Evolutionary conservation across 2,888 invertebrate genomes (phyloP), one percentile per base, ranked within the genome.

Genomic region (Brachyptera risi): DNA sequence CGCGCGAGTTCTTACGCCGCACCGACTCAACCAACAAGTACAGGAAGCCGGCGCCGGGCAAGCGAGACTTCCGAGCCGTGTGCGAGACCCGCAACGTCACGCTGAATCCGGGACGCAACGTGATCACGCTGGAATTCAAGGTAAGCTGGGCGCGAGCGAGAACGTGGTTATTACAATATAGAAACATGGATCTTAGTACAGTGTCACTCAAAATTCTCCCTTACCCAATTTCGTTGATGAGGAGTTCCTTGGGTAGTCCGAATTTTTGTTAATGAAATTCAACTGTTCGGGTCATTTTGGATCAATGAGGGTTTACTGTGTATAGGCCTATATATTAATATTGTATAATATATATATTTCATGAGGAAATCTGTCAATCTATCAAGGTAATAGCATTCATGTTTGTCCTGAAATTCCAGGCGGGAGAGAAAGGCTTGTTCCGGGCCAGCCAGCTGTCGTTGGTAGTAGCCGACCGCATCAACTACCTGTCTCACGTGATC

Each of bases 391-490:
- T 9, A 2, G 13, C 13, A 15, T 15, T 42, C 17, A 42, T 19
- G 4, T 7, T 19, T 7, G 9, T 42, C 7, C 21, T 17, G 17
- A 7, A 2, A 2, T 42, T 64, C 11, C 38, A 64, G 64, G 64
- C 64, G 26, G 63, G 76, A 75, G 83, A 86, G 0, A 82, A 81
- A 37, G 92, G 91, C 0, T 78, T 80, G 42, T 91, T 86, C 74
- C 83, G 81, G 69, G 78, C 91, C 31, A 85, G 87, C 2, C 90
- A 90, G 72, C 78, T 89, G 31, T 84, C 85, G 0, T 71, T 88
- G 42, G 70, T 83, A 1, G 71, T 87, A 1, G 80, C 80, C 65
- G 83, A 83, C 15, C 86, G 85, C 68, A 73, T 92, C 65, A 87
- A 90, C 69, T 86, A 89, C 70, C 72, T 91, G 5, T 90, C 91